Percentiles rank a stretch among this genome's conserved stretches.
phyloP scores from a whole-genome alignment of 2,797 vertebrate species.

The Myotis planiceps region DNA sequence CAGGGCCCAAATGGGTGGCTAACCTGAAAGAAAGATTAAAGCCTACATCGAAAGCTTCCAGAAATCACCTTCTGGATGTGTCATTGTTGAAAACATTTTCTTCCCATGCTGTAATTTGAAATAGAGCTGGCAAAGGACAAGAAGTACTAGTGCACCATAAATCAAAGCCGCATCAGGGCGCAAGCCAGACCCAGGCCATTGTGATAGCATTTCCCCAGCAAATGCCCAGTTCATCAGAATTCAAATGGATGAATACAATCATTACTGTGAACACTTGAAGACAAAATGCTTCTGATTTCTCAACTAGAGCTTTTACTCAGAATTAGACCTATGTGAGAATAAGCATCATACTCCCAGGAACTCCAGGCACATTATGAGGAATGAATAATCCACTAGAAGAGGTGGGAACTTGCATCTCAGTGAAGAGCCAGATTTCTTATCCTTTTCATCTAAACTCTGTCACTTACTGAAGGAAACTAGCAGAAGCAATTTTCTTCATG shows the following conservation, averaged over 20 bases:
- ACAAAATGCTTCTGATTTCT: conserved; percentile 36
- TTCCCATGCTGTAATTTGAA: neutral
- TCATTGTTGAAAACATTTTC: neutral
- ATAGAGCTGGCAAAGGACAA: neutral
- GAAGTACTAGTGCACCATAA: neutral
- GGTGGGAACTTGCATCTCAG: neutral
- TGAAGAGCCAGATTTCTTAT: neutral
- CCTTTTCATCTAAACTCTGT: neutral
- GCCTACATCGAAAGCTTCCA: neutral
- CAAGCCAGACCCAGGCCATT: neutral
- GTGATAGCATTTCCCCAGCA: conserved; percentile 24
- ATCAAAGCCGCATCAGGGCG: neutral
- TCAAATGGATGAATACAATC: neutral
- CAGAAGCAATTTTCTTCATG: neutral
- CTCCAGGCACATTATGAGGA: neutral
- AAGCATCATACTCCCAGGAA: neutral
- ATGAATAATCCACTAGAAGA: neutral
- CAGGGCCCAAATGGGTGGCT: neutral
- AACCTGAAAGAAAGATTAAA: neutral
- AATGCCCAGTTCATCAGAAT: neutral
- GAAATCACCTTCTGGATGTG: neutral
- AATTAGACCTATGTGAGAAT: neutral
- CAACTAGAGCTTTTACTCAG: neutral
- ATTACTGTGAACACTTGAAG: neutral
- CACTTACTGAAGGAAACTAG: neutral